These are phyloP conservation scores for Aramus guarauna DNA, from an alignment of 2,113 vertebrate species.

Conservation along the genomic window DNA sequence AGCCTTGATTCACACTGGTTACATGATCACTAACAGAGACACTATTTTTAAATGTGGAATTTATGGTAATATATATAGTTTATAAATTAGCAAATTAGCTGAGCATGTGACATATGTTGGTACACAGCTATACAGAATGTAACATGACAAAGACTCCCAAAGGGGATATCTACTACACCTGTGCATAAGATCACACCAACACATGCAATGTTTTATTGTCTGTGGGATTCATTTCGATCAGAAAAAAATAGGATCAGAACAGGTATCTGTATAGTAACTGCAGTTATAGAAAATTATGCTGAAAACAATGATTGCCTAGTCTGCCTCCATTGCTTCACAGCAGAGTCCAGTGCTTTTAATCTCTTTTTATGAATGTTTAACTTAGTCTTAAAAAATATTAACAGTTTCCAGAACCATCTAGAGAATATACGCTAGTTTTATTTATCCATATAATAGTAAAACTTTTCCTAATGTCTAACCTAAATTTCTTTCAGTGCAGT, in stretches of 20 bases:
- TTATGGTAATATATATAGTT: background rate
- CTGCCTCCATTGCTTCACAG: background rate
- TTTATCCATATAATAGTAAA: background rate
- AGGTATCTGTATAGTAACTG: background rate
- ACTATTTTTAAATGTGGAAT: background rate
- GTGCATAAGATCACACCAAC: background rate
- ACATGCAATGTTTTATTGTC: background rate
- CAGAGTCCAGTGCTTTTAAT: background rate
- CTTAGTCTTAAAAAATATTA: background rate
- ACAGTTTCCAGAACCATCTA: background rate
- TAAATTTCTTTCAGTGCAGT: background rate
- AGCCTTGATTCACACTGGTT: background rate
- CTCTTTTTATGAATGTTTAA: background rate
- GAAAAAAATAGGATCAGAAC: background rate
- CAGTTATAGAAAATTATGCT: background rate
- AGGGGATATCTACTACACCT: background rate
- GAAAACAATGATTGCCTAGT: background rate
- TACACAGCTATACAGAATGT: background rate
- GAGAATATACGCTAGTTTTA: background rate
- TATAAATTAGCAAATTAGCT: conserved; percentile 8
- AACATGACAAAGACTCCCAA: background rate
- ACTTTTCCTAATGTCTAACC: background rate
- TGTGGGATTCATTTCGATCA: background rate
- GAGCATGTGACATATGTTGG: background rate
- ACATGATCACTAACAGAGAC: background rate